Percentiles rank a stretch among this genome's conserved stretches.
phyloP scores from a whole-genome alignment of 2,113 vertebrate species.

The Scopus umbretta region DNA sequence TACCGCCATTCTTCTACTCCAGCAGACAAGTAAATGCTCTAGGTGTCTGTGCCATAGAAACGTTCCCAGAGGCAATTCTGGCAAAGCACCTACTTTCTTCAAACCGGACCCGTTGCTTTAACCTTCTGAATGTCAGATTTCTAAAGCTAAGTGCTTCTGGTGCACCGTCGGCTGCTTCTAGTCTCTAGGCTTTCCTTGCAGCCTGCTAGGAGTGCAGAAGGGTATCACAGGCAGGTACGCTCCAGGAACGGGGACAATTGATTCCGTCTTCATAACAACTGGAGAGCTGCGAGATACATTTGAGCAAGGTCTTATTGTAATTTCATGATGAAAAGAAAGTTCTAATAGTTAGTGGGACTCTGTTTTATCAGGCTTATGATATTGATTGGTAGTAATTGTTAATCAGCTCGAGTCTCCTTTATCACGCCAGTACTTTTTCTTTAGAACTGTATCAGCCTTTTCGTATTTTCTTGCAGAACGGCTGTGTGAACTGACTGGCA shows the following conservation, averaged over 20 bases:
- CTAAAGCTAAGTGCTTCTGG: background rate
- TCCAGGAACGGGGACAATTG: background rate
- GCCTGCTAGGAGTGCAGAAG: background rate
- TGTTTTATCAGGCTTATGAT: constrained; percentile 39
- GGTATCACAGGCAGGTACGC: constrained; percentile 16
- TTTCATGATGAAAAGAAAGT: constrained; percentile 32
- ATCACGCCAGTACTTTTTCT: constrained; percentile 21
- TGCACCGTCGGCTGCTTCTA: background rate
- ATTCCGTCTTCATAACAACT: constrained; percentile 41
- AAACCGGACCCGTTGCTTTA: background rate
- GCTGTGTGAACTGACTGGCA: background rate
- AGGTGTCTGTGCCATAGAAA: constrained; percentile 24
- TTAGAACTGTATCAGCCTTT: background rate
- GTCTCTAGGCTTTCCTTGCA: constrained; percentile 15
- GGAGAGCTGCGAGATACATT: constrained; percentile 24
- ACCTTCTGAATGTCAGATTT: constrained; percentile 36
- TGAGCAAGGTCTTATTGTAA: constrained; percentile 33
- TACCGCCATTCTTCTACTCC: background rate
- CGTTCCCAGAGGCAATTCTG: constrained; percentile 41
- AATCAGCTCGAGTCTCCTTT: background rate
- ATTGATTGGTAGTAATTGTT: constrained; percentile 49
- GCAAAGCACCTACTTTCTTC: background rate
- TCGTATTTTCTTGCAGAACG: background rate
- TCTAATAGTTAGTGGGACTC: constrained; percentile 49
- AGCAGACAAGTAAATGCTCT: background rate